These are phyloP conservation scores for Chironomus striatipennis DNA, from an alignment of 1,140 invertebrate species.

Conservation along the genomic window DNA sequence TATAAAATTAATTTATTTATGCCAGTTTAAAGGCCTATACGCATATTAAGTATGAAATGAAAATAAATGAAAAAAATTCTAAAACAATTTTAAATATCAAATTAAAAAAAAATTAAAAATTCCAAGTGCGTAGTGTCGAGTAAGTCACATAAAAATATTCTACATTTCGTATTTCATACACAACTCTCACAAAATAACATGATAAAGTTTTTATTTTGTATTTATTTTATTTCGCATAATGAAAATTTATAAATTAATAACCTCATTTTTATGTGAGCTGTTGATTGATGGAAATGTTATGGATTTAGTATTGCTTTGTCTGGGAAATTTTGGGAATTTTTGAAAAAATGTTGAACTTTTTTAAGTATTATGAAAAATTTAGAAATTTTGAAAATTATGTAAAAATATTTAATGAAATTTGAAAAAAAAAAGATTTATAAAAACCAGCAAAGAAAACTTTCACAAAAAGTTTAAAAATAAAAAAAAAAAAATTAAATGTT, in stretches of 20 bases:
- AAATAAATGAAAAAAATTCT: constrained; percentile 14
- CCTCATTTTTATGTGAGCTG: neutral
- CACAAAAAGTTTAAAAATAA: no score
- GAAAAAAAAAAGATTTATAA: no score
- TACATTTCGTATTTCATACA: neutral
- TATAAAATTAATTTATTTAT: neutral
- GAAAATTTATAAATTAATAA: neutral
- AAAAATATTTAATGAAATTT: no score
- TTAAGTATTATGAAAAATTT: no score
- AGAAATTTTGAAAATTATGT: no score
- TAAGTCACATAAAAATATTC: no score
- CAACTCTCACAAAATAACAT: neutral
- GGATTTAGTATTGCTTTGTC: no score
- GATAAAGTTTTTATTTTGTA: neutral
- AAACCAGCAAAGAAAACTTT: no score
- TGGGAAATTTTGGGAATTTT: no score
- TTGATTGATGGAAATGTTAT: no score
- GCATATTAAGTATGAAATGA: neutral
- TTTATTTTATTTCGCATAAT: constrained; percentile 1
- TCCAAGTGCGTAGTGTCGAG: neutral
- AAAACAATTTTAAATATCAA: constrained; percentile 4
- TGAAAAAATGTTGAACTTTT: no score
- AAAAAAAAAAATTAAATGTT: no score
- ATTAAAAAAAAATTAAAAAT: neutral
- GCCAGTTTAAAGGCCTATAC: constrained; percentile 1